Evolutionary conservation across 1,140 invertebrate species (phyloP), one percentile per base, ranked within the genome.

Genomic region (Cherax quadricarinatus): DNA sequence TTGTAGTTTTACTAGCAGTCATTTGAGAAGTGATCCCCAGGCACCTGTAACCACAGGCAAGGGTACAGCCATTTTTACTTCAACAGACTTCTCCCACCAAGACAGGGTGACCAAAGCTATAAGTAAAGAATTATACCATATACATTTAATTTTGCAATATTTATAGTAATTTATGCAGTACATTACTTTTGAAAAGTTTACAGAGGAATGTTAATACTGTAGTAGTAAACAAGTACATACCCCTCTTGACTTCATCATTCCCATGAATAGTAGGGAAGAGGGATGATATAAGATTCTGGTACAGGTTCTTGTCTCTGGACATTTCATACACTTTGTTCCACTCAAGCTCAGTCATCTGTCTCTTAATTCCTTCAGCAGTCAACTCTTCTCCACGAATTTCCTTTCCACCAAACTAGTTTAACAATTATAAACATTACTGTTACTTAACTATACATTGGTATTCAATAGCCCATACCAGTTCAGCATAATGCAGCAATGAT

Each of bases 241-340:
- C 99, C 92, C 98, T 96, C 95, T 99, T 99, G 0, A 99, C 98
- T 95, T 99, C 99, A 93, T 99, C 99, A 95, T 98, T 99, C 79
- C 99, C 99, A 95, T 99, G 98, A 94, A 99, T 98, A 18, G 98
- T 98, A 0, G 99, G 99, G 94, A 99, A 99, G 10, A 99, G 96
- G 94, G 98, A 98, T 48, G 96, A 96, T 24, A 98, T 98, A 14
- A 99, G 95, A 95, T 99, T 99, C 62, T 97, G 96, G 94, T 99
- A 99, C 0, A 99, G 95, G 95, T 98, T 98, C 93, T 97, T 97
- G 94, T 99, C 99, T 90, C 97, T 96, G 79, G 97, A 98, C 99
- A 99, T 99, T 94, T 99, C 97, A 94, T 99, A 99, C 82, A 99
- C 97, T 95, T 97, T 98, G 93, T 98, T 97, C 98, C 98, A 99